Evolutionary conservation across 2,888 invertebrate genomes (phyloP).

Genomic region (Ochropleura plecta): DNA sequence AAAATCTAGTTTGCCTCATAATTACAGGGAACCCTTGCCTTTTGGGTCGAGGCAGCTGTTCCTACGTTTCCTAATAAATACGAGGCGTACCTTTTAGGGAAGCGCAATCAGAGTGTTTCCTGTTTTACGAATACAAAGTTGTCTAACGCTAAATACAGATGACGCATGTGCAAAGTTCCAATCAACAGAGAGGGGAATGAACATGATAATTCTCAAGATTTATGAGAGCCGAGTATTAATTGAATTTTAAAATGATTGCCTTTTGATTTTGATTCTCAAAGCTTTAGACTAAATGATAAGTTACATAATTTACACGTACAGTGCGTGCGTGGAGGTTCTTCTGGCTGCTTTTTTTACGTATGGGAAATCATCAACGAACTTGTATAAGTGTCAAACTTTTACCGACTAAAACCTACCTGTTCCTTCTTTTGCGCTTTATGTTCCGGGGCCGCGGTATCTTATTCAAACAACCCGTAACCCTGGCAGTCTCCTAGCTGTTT

Average conservation of each 20-base stretch:
- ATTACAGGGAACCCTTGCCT: conserved; percentile 28
- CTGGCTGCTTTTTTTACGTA: no score
- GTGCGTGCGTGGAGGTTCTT: no score
- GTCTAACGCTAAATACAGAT: conserved; percentile 22
- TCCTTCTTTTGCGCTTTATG: no score
- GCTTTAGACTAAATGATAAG: background rate
- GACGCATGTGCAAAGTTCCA: conserved; percentile 10
- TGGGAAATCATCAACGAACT: no score
- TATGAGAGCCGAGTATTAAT: background rate
- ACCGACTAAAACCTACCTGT: no score
- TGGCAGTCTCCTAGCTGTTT: no score
- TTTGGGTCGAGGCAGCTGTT: conserved; percentile 38
- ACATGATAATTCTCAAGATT: background rate
- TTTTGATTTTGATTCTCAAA: background rate
- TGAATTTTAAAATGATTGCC: background rate
- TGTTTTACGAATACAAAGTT: conserved; percentile 20
- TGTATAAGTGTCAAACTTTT: no score
- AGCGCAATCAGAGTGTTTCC: conserved; percentile 41
- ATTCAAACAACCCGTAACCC: no score
- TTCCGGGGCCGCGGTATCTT: no score
- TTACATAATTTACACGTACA: background rate
- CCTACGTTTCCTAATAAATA: conserved; percentile 35
- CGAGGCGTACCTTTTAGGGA: conserved; percentile 33
- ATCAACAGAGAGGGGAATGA: background rate
- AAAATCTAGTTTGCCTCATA: conserved; percentile 26